These are phyloP conservation scores for Bucorvus abyssinicus DNA, from an alignment of 2,797 vertebrate genomes.

Conservation along the genomic window DNA sequence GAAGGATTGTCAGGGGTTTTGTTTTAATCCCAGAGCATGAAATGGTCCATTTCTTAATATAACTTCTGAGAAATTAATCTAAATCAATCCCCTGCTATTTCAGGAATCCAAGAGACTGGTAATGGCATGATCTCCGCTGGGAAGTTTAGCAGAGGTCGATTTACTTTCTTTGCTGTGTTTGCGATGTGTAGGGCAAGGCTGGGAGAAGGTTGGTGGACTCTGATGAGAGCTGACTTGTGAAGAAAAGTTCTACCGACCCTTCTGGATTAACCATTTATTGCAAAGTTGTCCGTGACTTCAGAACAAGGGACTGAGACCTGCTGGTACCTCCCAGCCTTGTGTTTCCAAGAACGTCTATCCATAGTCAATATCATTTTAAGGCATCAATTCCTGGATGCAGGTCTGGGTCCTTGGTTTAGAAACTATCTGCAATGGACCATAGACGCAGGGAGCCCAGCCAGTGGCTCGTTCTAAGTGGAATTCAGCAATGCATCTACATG, in stretches of 20 bases:
- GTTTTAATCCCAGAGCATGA: background rate
- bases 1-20: background rate
- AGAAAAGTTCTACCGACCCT: background rate
- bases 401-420: background rate
- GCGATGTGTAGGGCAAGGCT: background rate
- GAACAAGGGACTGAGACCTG: background rate
- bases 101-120: background rate
- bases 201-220: background rate
- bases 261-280: background rate
- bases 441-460: accelerated
- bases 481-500: background rate
- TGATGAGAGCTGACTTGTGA: background rate
- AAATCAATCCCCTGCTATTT: background rate
- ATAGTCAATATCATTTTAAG: background rate
- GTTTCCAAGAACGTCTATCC: background rate
- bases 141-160: background rate
- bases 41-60: background rate
- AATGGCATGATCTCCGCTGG: background rate
- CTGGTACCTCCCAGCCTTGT: background rate
- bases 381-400: background rate
- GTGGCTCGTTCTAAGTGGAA: background rate
- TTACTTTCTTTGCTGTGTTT: background rate
- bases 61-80: background rate
- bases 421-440: background rate
- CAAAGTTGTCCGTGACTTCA: background rate